Conservation (phyloP, 2,888 invertebrate species). For the Ligdia adustata region DNA sequence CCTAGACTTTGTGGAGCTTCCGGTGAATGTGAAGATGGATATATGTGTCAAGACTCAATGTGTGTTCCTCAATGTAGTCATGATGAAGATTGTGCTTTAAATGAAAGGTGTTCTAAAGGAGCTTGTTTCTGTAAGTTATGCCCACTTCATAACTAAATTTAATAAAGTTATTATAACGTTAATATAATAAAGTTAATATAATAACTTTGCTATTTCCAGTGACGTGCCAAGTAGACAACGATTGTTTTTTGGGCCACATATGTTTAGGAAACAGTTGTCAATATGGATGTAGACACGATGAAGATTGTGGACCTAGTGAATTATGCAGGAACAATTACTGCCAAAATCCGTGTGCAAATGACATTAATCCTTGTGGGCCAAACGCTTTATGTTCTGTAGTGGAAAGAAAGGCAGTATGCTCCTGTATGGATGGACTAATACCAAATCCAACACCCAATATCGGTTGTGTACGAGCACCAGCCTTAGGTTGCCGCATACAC, state of each 20-base stretch:
- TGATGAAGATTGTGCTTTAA: constrained; percentile 94
- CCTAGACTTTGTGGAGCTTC: constrained; percentile 89
- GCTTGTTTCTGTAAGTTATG: constrained; percentile 89
- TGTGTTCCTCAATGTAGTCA: constrained; percentile 90
- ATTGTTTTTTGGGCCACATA: constrained; percentile 96
- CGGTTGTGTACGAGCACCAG: constrained; percentile 93
- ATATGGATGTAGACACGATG: constrained; percentile 93
- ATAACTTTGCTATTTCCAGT: constrained; percentile 72
- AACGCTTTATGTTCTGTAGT: constrained; percentile 92
- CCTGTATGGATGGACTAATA: constrained; percentile 90
- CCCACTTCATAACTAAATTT: background rate
- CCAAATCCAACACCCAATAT: constrained; percentile 95
- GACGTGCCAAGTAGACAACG: constrained; percentile 95
- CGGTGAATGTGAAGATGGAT: constrained; percentile 88
- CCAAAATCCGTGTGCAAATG: constrained; percentile 87
- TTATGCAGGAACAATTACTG: constrained; percentile 93
- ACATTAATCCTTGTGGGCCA: constrained; percentile 91
- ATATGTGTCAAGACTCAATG: constrained; percentile 91
- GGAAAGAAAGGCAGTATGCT: constrained; percentile 92
- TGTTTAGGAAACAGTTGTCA: constrained; percentile 94
- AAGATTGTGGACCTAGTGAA: constrained; percentile 93
- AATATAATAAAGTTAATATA: constrained; percentile 5
- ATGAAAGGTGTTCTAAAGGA: constrained; percentile 93
- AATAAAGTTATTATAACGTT: constrained; percentile 1
- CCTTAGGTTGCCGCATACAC: constrained; percentile 89